Conservation (phyloP, 2,113 vertebrate genomes). For the Megaceryle maxima region DNA sequence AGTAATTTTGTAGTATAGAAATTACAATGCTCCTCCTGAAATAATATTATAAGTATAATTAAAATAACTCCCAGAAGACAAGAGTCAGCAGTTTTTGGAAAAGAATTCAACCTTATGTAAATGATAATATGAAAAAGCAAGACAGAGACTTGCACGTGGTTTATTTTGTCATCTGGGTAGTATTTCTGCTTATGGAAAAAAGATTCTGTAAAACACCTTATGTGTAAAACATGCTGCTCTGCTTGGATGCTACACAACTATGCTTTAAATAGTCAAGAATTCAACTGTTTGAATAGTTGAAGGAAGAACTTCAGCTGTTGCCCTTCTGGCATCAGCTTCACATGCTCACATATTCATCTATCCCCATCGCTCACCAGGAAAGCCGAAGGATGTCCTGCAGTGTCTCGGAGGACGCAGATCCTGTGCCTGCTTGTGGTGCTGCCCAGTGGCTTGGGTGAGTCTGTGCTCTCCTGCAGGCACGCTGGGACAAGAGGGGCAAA, state of each 20-base stretch:
- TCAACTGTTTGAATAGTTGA: background rate
- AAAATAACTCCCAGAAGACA: constrained; percentile 39
- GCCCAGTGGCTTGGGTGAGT: background rate
- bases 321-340: background rate
- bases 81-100: background rate
- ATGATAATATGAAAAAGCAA: background rate
- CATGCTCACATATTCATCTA: accelerated
- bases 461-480: background rate
- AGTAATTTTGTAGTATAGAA: background rate
- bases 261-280: background rate
- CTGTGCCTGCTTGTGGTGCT: background rate
- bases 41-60: constrained; percentile 7
- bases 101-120: background rate
- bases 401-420: accelerated
- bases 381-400: accelerated
- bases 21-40: background rate
- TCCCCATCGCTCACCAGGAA: background rate
- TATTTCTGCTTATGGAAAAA: background rate
- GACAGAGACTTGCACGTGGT: background rate
- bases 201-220: background rate
- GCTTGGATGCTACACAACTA: background rate
- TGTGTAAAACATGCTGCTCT: background rate
- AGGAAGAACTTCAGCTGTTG: background rate
- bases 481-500: accelerated
- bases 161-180: background rate